phyloP scores from a whole-genome alignment of 2,888 invertebrate genomes.

The Iselma pallidipennis region DNA sequence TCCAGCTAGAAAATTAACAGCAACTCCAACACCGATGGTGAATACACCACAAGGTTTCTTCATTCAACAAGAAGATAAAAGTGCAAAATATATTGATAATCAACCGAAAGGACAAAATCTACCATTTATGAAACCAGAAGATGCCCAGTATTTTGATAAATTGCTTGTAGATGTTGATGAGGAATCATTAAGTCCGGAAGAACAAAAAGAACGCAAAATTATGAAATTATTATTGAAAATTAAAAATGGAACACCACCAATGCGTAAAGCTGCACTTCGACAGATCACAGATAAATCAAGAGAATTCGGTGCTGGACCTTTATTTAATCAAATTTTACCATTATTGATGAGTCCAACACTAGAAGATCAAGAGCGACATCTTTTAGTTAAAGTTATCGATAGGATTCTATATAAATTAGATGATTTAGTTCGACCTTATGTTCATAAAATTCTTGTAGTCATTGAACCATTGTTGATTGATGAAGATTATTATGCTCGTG shows the following conservation, averaged over 20 bases:
- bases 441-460: conserved; percentile 99
- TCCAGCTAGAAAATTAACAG: conserved; percentile 95
- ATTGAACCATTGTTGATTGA: conserved; percentile 98
- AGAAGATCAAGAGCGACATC: conserved; percentile 98
- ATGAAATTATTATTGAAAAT: conserved; percentile 98
- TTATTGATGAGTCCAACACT: conserved; percentile 99
- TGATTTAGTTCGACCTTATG: conserved; percentile 97
- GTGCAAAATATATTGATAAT: conserved; percentile 88
- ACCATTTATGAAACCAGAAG: conserved; percentile 99
- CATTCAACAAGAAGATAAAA: conserved; percentile 89
- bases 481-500: conserved; percentile 99
- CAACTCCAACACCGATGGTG: conserved; percentile 96
- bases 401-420: conserved; percentile 97
- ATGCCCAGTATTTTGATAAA: conserved; percentile 99
- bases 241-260: conserved; percentile 99
- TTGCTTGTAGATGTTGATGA: conserved; percentile 97
- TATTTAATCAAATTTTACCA: conserved; percentile 99
- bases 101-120: conserved; percentile 89
- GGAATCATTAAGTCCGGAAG: conserved; percentile 91
- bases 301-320: conserved; percentile 96
- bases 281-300: conserved; percentile 99
- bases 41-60: conserved; percentile 89
- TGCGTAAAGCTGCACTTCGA: conserved; percentile 96
- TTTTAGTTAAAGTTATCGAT: conserved; percentile 98
- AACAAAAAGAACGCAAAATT: conserved; percentile 97